These are phyloP conservation scores for Myanophis thanlyinensis DNA, from an alignment of 2,113 vertebrate genomes.

Conservation along the genomic window DNA sequence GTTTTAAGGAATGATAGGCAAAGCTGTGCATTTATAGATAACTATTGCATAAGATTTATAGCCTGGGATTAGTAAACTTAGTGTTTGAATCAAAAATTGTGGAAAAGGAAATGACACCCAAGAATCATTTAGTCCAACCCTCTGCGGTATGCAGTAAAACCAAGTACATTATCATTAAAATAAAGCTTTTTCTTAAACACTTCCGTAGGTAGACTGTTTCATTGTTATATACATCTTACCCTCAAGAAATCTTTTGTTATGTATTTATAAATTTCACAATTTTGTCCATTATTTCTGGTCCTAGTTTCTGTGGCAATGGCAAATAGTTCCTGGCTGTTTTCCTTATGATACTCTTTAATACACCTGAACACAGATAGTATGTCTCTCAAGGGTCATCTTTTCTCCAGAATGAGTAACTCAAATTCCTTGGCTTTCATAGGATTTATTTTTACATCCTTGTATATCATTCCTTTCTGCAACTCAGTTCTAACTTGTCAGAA, in stretches of 20 bases:
- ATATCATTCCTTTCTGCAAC: not conserved
- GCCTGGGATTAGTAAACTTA: not conserved
- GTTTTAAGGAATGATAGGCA: not conserved
- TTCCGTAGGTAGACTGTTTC: not conserved
- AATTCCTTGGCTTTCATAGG: not conserved
- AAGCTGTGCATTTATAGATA: not conserved
- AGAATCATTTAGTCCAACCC: not conserved
- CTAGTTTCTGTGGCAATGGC: not conserved
- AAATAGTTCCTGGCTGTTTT: not conserved
- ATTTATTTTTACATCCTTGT: not conserved
- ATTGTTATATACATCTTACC: not conserved
- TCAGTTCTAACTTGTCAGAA: not conserved
- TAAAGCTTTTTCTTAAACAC: not conserved
- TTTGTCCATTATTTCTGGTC: not conserved
- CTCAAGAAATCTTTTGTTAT: not conserved
- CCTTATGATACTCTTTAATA: not conserved
- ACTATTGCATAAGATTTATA: not conserved
- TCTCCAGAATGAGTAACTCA: not conserved
- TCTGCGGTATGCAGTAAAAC: not conserved
- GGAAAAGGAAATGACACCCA: not conserved
- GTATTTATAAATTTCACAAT: not conserved
- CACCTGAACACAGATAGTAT: not conserved
- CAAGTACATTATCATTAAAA: not conserved
- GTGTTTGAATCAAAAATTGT: not conserved
- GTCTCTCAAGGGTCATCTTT: not conserved